Evolutionary conservation across 2,113 vertebrate species (phyloP), one percentile per base, ranked within the genome.

Genomic region (Clarias gariepinus): DNA sequence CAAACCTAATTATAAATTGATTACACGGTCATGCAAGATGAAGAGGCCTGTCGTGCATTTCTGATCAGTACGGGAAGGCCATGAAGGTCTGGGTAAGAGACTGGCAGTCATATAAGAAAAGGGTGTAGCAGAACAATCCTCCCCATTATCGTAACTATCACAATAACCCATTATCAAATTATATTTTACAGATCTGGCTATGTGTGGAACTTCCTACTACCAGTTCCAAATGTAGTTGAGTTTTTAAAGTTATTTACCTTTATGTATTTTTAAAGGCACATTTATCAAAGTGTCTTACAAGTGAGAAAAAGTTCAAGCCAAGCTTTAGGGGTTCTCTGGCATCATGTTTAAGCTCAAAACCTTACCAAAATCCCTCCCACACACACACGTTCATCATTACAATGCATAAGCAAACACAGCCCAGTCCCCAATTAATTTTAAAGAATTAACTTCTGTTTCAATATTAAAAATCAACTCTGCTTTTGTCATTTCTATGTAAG

Each of bases 1-100:
- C 86, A 77, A 84, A 77, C 73, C 81, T 90, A 90, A 91, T 88
- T 91, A 91, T 90, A 89, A 84, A 89, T 91, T 90, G 89, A 91
- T 87, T 85, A 53, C 82, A 77, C 80, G 84, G 87, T 88, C 90
- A 87, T 83, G 64, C 84, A 90, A 89, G 90, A 90, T 81, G 78
- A 89, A 90, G 90, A 90, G 87, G 84, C 89, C 81, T 89, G 85
- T 89, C 64, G 69, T 86, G 71, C 58, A 71, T 84, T 87, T 88
- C 84, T 86, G 88, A 90, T 88, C 86, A 81, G 85, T 68, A 87
- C 8, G 55, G 83, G 83, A 80, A 63, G 83, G 33, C 83, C 71
- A 30, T 53, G 13, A 15, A 36, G 79, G 78, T 66, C 73, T 69
- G 33, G 25, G 23, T 69, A 52, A 25, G 52, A 84, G 86, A 79